Evolutionary conservation across 2,888 invertebrate genomes (phyloP), one percentile per base, ranked within the genome.

Genomic region (Tenthredo livida): DNA sequence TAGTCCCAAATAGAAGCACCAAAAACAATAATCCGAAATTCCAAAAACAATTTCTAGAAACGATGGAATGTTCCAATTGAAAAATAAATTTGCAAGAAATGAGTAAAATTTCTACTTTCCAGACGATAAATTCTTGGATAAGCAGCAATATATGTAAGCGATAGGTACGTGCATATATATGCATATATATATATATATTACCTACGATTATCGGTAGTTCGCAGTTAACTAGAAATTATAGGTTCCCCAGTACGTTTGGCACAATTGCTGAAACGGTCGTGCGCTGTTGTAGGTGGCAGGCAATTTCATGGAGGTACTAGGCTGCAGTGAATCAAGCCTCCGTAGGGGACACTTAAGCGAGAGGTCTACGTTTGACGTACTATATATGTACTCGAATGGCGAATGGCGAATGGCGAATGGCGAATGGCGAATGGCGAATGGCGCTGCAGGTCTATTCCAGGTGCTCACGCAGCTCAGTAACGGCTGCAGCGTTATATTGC

Each of bases 301-400:
- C 88, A 91, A 90, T 91, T 90, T 89, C 88, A 89, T 87, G 87
- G 87, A 84, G 86, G 87, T 86, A 86, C 86, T 87, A 86, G 88
- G 86, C 88, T 37, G 83, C 83, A 25, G 88, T 90, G 90, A 90
- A 90, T 90, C 90, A 90, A 88, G 88, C 88, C 86, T 83, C 90
- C 90, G 85, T 86, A 87, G 90, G 89, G 89, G 87, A 88, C 88
- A 89, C 88, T 90, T 88, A 87, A 88, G 87, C 86, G 86, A 37
- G 67, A 61, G 29, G 37, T 77, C 80, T 83, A 83, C 47, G 67
- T 61, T 83, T 29, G 67, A 47, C 43, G 43, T 73, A 33, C 15
- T 67, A 67, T 67, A 67, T 29, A 65, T 25, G 67, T 33, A 67
- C 33, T 15, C 12, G 33, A 1, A 33, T 17, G 67, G 25, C 21